A percentile compares a stretch with the other conserved stretches of the same genome.
These are phyloP conservation scores for Heliconius erato DNA, from an alignment of 2,888 invertebrate genomes.

Conservation along the genomic window DNA sequence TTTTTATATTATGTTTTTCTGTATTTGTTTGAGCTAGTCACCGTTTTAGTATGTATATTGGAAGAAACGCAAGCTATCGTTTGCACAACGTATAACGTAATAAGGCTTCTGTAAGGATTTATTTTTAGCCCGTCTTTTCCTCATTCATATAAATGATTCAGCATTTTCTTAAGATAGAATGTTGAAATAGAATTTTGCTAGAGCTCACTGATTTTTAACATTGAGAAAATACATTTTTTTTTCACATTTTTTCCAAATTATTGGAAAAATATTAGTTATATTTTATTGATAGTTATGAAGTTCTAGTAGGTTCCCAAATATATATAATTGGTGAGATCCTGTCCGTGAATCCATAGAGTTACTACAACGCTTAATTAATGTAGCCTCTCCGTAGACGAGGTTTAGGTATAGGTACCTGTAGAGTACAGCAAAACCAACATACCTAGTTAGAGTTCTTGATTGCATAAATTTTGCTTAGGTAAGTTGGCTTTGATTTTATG, in stretches of 20 bases:
- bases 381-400: not conserved
- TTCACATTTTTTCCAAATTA: not conserved
- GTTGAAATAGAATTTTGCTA: not conserved
- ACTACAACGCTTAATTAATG: not conserved
- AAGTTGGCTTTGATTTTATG: not conserved
- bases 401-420: not conserved
- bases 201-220: not conserved
- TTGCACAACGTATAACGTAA: conserved; percentile 19
- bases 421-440: not conserved
- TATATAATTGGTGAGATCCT: not conserved
- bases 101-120: conserved; percentile 6
- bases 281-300: not conserved
- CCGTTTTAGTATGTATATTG: not conserved
- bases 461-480: too few species aligned
- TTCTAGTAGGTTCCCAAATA: not conserved
- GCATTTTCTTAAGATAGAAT: not conserved
- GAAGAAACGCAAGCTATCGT: conserved; percentile 4
- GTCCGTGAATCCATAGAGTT: conserved; percentile 5
- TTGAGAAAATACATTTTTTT: not conserved
- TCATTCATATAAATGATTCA: conserved; percentile 8
- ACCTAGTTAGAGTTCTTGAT: not conserved
- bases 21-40: not conserved
- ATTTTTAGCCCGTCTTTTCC: not conserved
- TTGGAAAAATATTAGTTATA: not conserved
- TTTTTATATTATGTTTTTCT: too few species aligned